Percentiles rank a stretch among this genome's conserved stretches.
These are phyloP conservation scores for Beroe ovata DNA, from an alignment of 37 sponge, comb jelly and placozoan species.

Conservation along the genomic window DNA sequence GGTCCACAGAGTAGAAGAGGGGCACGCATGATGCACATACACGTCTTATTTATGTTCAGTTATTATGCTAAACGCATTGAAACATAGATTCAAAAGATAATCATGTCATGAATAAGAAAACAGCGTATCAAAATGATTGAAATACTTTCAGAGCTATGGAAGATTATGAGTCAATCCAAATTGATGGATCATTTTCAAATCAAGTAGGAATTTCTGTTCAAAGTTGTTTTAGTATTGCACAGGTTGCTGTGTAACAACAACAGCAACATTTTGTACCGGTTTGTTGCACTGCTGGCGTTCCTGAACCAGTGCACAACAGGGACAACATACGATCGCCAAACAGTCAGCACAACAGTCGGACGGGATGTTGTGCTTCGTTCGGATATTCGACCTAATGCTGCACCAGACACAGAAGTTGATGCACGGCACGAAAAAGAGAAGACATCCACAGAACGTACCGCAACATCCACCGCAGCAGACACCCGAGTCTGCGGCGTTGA, in stretches of 20 bases:
- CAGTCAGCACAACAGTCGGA: not conserved
- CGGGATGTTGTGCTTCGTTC: not conserved
- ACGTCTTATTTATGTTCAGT: too few species aligned
- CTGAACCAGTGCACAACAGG: not conserved
- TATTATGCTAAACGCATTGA: too few species aligned
- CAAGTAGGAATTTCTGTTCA: too few species aligned
- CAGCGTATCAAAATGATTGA: too few species aligned
- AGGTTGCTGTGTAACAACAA: not conserved
- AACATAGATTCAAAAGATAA: too few species aligned
- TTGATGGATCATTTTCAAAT: too few species aligned
- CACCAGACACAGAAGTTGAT: not conserved
- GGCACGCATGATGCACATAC: too few species aligned
- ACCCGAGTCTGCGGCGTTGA: not conserved
- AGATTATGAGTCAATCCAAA: too few species aligned
- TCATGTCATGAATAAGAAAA: too few species aligned
- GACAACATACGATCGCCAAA: not conserved
- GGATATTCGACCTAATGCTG: not conserved
- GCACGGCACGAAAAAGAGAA: constrained; percentile 5
- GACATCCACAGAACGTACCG: not conserved
- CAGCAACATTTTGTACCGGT: not conserved
- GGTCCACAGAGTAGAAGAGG: too few species aligned
- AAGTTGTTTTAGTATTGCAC: too few species aligned
- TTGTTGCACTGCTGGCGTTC: not conserved
- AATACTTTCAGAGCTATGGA: too few species aligned
- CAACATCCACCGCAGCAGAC: not conserved